These are phyloP conservation scores for Prionailurus bengalensis DNA, from an alignment of 2,113 vertebrate genomes.

Conservation along the genomic window DNA sequence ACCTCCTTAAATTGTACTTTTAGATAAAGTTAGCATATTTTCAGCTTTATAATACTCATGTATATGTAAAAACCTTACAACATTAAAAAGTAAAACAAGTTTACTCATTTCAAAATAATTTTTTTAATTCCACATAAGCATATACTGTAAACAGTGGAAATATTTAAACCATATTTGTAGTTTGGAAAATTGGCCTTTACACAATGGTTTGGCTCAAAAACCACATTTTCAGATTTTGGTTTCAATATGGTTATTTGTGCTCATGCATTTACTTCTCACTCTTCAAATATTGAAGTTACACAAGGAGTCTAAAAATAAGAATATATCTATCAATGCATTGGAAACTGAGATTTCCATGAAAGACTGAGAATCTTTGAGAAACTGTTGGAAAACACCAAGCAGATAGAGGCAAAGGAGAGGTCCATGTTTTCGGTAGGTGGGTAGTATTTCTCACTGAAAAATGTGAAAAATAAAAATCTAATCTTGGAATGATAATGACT, in stretches of 20 bases:
- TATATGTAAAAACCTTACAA: background rate
- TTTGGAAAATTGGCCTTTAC: constrained; percentile 57
- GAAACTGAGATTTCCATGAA: constrained; percentile 5
- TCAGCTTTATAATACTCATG: background rate
- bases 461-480: background rate
- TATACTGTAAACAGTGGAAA: constrained; percentile 21
- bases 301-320: constrained; percentile 17
- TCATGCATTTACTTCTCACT: constrained; percentile 38
- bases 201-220: constrained; percentile 55
- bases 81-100: background rate
- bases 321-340: background rate
- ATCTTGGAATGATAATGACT: background rate
- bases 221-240: constrained; percentile 58
- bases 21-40: constrained; percentile 29
- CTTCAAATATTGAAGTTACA: constrained; percentile 31
- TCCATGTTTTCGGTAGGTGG: background rate
- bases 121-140: background rate
- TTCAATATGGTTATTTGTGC: constrained; percentile 27
- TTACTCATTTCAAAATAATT: constrained; percentile 43
- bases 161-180: constrained; percentile 38
- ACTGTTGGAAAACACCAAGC: background rate
- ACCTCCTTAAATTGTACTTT: background rate
- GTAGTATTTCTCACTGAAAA: background rate
- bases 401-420: background rate
- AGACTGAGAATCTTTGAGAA: background rate